A percentile compares a stretch with the other conserved stretches of the same genome.
These are phyloP conservation scores for Lindbergichthys nudifrons DNA, from an alignment of 2,797 vertebrate species.

Conservation along the genomic window DNA sequence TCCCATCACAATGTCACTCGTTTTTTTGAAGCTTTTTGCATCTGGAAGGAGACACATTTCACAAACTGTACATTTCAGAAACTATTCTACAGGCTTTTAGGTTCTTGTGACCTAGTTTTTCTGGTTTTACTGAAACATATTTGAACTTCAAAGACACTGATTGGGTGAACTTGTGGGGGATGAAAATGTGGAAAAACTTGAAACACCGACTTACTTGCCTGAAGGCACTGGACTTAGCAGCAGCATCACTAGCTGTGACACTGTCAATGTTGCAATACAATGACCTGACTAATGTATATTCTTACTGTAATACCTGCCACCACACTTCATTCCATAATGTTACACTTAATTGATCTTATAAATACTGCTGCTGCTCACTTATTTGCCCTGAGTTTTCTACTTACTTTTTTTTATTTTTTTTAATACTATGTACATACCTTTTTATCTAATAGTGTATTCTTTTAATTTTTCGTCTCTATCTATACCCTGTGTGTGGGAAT, in stretches of 20 bases:
- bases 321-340: no score
- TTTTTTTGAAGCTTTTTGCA: constrained; percentile 30
- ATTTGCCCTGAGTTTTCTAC: no score
- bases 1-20: constrained; percentile 51
- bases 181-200: constrained; percentile 30
- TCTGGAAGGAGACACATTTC: constrained; percentile 49
- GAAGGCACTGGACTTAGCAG: constrained; percentile 21
- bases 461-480: no score
- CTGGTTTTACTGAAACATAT: constrained; percentile 6
- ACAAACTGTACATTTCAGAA: constrained; percentile 21
- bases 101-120: constrained; percentile 16
- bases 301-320: background rate
- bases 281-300: constrained; percentile 20
- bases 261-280: background rate
- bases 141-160: constrained; percentile 14
- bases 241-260: constrained; percentile 6
- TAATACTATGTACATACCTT: no score
- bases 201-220: constrained; percentile 6
- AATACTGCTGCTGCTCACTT: no score
- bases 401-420: no score
- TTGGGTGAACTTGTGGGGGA: background rate
- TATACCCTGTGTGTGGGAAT: no score
- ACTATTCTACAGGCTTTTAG: background rate
- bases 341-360: no score
- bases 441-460: no score